Conservation (phyloP, 2,888 invertebrate species). For the Muscina levida region DNA sequence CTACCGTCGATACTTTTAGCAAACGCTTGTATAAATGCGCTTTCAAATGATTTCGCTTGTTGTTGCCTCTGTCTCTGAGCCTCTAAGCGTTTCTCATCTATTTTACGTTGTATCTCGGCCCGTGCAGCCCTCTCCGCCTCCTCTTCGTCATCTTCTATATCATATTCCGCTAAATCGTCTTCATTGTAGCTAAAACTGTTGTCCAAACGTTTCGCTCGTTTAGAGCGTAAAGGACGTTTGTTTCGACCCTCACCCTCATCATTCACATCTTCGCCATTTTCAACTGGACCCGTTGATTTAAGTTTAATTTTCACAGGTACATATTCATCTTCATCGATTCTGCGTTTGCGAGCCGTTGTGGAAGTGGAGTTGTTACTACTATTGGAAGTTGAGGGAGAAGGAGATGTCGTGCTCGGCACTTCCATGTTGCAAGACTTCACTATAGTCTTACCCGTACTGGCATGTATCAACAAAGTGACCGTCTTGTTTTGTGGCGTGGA, state of each 20-base stretch:
- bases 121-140: conserved; percentile 57
- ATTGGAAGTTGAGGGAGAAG: background rate
- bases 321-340: conserved; percentile 57
- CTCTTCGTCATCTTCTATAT: conserved; percentile 67
- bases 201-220: conserved; percentile 69
- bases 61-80: conserved; percentile 65
- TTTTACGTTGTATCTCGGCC: conserved; percentile 64
- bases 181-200: conserved; percentile 71
- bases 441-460: conserved; percentile 67
- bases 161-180: conserved; percentile 69
- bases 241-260: conserved; percentile 66
- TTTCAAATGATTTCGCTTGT: conserved; percentile 69
- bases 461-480: conserved; percentile 68
- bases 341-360: conserved; percentile 43
- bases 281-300: conserved; percentile 39
- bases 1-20: conserved; percentile 51
- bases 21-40: conserved; percentile 67
- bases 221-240: conserved; percentile 70
- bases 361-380: conserved; percentile 18
- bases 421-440: conserved; percentile 57
- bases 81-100: conserved; percentile 67
- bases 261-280: conserved; percentile 44
- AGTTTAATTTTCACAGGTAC: conserved; percentile 51
- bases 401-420: conserved; percentile 8
- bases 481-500: conserved; percentile 66